Percentiles rank a stretch among this genome's conserved stretches.
phyloP scores from a whole-genome alignment of 2,888 invertebrate genomes.

The Idaea straminata region DNA sequence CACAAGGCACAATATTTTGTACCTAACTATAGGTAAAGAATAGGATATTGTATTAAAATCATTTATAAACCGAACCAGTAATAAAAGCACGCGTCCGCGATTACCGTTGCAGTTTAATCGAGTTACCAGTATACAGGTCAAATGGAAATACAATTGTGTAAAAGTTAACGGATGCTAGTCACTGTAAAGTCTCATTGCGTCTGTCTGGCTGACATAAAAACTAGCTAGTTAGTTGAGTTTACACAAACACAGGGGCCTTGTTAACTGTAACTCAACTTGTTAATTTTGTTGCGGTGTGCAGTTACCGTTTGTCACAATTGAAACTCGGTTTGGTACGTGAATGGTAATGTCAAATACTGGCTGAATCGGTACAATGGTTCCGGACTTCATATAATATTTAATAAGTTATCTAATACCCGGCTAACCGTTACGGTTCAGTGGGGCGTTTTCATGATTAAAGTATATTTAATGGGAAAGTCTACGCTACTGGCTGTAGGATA shows the following conservation, averaged over 20 bases:
- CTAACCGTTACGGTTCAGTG: background rate
- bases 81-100: slow-evolving; percentile 7
- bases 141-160: slow-evolving; percentile 33
- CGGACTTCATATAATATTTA: slow-evolving; percentile 3
- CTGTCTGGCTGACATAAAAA: slow-evolving; percentile 50
- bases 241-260: slow-evolving; percentile 66
- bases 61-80: slow-evolving; percentile 19
- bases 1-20: background rate
- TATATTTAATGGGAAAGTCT: background rate
- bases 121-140: slow-evolving; percentile 32
- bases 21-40: background rate
- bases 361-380: slow-evolving; percentile 15
- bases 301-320: slow-evolving; percentile 61
- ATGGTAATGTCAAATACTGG: slow-evolving; percentile 32
- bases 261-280: slow-evolving; percentile 74
- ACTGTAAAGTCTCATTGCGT: slow-evolving; percentile 41
- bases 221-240: slow-evolving; percentile 69
- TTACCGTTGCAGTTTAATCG: slow-evolving; percentile 25
- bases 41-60: background rate
- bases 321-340: slow-evolving; percentile 38
- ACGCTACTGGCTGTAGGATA: background rate
- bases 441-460: background rate
- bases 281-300: slow-evolving; percentile 61
- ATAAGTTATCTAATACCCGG: slow-evolving; percentile 5
- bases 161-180: slow-evolving; percentile 29